A percentile compares a stretch with the other conserved stretches of the same genome.
Conservation (phyloP, 2,113 vertebrate species). For the Grammomys dolichurus region DNA sequence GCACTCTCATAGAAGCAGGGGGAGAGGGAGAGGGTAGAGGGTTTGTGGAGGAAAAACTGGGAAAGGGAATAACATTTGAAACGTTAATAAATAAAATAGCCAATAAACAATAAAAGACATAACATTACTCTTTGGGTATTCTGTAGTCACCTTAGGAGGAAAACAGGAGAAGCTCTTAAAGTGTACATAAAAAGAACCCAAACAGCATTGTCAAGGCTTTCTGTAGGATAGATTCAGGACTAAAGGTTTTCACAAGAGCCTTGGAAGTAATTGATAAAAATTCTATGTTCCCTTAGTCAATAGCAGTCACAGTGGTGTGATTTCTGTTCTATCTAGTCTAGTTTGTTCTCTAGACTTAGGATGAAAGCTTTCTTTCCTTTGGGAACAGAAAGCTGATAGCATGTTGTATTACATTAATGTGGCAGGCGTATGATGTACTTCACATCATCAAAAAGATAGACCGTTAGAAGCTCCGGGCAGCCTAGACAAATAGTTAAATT, state of each 20-base stretch:
- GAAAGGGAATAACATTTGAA: too few species aligned
- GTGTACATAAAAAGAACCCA: neutral
- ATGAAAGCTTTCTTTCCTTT: conserved; percentile 19
- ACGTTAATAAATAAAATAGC: too few species aligned
- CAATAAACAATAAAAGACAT: too few species aligned
- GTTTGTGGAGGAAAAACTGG: too few species aligned
- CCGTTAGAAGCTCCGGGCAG: neutral
- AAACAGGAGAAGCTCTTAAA: conserved; percentile 18
- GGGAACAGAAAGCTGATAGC: neutral
- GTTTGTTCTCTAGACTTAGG: neutral
- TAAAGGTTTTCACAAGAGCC: neutral
- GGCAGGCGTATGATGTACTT: neutral
- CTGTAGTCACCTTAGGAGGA: neutral
- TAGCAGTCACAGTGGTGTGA: neutral
- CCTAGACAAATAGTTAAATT: conserved; percentile 30
- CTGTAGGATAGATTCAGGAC: neutral
- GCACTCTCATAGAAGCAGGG: too few species aligned
- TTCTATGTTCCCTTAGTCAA: conserved; percentile 10
- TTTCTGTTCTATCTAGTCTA: neutral
- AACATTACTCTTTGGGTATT: neutral
- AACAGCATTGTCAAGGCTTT: neutral
- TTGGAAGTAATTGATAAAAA: conserved; percentile 32
- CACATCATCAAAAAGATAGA: neutral
- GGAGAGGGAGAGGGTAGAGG: too few species aligned
- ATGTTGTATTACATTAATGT: neutral